These are phyloP conservation scores for Crossocerus cetratus DNA, from an alignment of 2,888 invertebrate genomes.

Conservation along the genomic window DNA sequence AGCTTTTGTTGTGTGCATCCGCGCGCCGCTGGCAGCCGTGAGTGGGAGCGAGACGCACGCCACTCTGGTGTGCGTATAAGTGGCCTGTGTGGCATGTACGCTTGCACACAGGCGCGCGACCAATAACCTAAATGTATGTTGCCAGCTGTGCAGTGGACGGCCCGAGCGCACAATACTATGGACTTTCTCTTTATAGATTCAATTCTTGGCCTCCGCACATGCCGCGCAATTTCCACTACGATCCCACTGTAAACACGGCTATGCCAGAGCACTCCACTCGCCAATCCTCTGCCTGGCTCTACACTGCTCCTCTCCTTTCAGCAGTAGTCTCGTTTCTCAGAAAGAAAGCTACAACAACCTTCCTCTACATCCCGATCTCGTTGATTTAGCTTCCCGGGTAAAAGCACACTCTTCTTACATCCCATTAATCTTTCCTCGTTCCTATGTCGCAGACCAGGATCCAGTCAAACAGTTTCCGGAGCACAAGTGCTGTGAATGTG, in stretches of 20 bases:
- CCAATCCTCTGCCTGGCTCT: too few species aligned
- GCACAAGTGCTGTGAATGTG: conserved; percentile 32
- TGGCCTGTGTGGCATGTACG: conserved; percentile 62
- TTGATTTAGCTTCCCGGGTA: too few species aligned
- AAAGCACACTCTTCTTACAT: not conserved
- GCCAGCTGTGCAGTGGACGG: conserved; percentile 67
- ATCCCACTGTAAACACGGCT: too few species aligned
- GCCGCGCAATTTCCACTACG: too few species aligned
- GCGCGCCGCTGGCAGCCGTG: conserved; percentile 66
- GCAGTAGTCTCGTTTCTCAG: too few species aligned
- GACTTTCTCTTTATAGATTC: too few species aligned
- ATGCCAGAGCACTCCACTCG: too few species aligned
- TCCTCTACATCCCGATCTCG: too few species aligned
- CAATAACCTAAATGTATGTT: conserved; percentile 69
- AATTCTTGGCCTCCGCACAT: too few species aligned
- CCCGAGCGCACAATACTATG: too few species aligned
- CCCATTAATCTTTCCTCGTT: conserved; percentile 32
- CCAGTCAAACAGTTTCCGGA: conserved; percentile 16
- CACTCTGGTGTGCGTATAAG: conserved; percentile 51
- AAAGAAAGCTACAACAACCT: too few species aligned
- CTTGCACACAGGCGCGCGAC: conserved; percentile 57
- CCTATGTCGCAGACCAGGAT: conserved; percentile 45
- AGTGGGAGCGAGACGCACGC: conserved; percentile 61
- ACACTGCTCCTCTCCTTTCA: too few species aligned
- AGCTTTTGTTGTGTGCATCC: conserved; percentile 72